Evolutionary conservation across 1,140 invertebrate genomes (phyloP), one percentile per base, ranked within the genome.

Genomic region (Manduca sexta): DNA sequence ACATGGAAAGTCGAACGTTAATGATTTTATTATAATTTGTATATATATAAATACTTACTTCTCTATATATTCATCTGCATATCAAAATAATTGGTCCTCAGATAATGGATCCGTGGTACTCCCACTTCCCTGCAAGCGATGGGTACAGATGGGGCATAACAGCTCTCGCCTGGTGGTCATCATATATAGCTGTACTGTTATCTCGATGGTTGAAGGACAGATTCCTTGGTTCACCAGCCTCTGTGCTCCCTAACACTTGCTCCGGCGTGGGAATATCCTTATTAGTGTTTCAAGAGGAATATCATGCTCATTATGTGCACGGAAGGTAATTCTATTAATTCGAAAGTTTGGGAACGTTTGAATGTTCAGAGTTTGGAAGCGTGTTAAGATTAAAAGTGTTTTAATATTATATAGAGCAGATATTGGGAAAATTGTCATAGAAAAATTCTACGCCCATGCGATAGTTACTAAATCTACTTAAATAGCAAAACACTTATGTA

Each of bases 251-350:
- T 6, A 66, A 62, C 17, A 45, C 69, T 1, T 82, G 81, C 39
- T 51, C 52, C 7, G 64, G 60, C 4, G 31, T 72, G 17, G 72
- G 72, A 29, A 6, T 78, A 1, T 84, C 78, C 0, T 31, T 84
- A 11, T 17, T 84, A 15, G 68, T 82, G 10, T 84, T 84, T 48
- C 62, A 82, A 50, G 74, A 84, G 34, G 72, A 80, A 10, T 47
- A 62, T 18, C 82, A 79, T 41, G 78, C 73, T 1, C 78, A 84
- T 68, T 84, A 81, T 50, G 67, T 84, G 1, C 72, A 84, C 59
- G 81, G 76, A 6, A 64, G 80, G 80, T 84, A 33, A 43, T 30
- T 43, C 7, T 35, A 35, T n/a, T n/a, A n/a, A n/a, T n/a, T n/a
- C n/a, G n/a, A n/a, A n/a, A n/a, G n/a, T n/a, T n/a, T n/a, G n/a